Base-by-base conservation (phyloP, 1,140 invertebrate species). In the Drosophila sucinea region DNA sequence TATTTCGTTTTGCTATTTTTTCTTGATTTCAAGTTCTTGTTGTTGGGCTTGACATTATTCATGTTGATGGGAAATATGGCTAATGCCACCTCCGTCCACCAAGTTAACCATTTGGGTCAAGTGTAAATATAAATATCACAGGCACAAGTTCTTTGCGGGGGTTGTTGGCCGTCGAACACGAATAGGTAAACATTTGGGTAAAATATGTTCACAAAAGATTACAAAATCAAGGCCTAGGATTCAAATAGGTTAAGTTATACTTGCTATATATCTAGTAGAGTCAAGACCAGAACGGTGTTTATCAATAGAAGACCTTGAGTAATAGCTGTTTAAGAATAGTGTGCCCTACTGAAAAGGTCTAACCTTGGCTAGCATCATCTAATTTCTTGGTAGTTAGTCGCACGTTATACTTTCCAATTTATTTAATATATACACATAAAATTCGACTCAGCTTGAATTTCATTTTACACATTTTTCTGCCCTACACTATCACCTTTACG, bases 31-130 rank as follows among this genome's bases (percentile, higher is more conserved):
- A 25, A 23, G 1, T 47, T 51, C 23, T 51, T 51, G 6, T 51
- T 51, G 44, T 7, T 5, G 44, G 25, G 44, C 44, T 70, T 84
- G 81, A 80, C 81, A 84, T 77, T 84, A 84, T 81, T 85, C 71
- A 78, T 71, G 69, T 63, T 64, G 44, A 44, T 38, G 33, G 32
- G 5, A 44, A 11, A 55, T 64, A 40, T 11, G 57, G 32, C 62
- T 74, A 44, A 44, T 67, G 17, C 8, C 7, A 30, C 67, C 71
- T 60, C 62, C 38, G 1, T 5, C 11, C 27, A 29, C 41, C 30
- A 51, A 38, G 7, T 7, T 38, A 40, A 57, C 72, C 54, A 70
- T 67, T 35, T 79, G 75, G 83, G 83, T 85, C 82, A 85, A 85
- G 79, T 71, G 67, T 81, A 58, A 81, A 71, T 70, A 60, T 77